Evolutionary conservation across 2,888 invertebrate species (phyloP).

Genomic region (Idaea straminata): DNA sequence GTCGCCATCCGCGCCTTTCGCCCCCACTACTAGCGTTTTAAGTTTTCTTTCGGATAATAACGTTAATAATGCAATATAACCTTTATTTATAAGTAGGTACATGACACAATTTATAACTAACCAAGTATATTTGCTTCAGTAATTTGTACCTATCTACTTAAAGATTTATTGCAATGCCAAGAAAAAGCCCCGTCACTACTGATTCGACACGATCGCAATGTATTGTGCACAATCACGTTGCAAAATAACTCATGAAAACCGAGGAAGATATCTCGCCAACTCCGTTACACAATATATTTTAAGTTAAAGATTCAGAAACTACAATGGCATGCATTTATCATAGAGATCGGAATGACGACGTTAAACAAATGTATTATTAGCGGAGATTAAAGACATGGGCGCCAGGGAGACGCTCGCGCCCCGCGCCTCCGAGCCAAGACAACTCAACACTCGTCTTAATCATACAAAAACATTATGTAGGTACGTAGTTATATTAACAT

Average conservation of each 20-base stretch:
- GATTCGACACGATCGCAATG: not conserved
- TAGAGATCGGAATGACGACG: constrained; percentile 28
- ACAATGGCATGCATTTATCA: constrained; percentile 21
- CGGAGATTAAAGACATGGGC: constrained; percentile 38
- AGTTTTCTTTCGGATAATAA: too few relatives aligned
- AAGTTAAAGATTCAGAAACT: constrained; percentile 5
- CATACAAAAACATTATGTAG: constrained; percentile 18
- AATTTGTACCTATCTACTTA: too few relatives aligned
- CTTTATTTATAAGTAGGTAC: too few relatives aligned
- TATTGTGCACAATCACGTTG: not conserved
- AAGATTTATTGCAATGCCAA: too few relatives aligned
- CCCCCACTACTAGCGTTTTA: not conserved
- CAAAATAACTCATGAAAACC: not conserved
- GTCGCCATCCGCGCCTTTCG: constrained; percentile 17
- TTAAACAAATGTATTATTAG: constrained; percentile 54
- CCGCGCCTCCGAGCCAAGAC: constrained; percentile 14
- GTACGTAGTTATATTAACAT: not conserved
- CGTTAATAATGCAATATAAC: too few relatives aligned
- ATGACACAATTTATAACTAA: too few relatives aligned
- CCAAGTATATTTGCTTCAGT: too few relatives aligned
- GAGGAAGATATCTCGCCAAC: not conserved
- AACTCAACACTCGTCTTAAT: constrained; percentile 18
- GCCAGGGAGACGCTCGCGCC: constrained; percentile 30
- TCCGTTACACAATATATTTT: not conserved
- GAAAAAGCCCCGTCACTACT: not conserved